phyloP scores from a whole-genome alignment of 2,113 vertebrate genomes.

The Thamnophis sirtalis region DNA sequence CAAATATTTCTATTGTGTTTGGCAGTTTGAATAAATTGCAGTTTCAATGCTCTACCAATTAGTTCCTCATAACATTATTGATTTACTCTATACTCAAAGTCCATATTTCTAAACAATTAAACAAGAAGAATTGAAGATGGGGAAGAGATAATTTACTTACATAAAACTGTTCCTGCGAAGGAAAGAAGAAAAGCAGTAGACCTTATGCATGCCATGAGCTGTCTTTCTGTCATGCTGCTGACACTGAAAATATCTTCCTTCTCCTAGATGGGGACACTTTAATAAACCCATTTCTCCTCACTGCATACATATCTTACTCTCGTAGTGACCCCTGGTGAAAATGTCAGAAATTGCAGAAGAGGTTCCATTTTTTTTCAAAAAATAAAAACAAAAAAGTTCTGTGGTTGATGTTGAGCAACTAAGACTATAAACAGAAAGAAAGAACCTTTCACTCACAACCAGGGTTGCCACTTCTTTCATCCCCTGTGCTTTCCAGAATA shows the following conservation, averaged over 20 bases:
- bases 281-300: neutral
- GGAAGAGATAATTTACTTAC: neutral
- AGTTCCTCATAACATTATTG: neutral
- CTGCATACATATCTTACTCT: neutral
- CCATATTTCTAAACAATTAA: neutral
- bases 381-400: neutral
- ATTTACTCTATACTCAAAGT: neutral
- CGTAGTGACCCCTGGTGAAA: neutral
- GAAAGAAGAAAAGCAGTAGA: neutral
- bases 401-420: neutral
- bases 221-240: neutral
- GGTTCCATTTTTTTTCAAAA: accelerated
- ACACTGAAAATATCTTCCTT: neutral
- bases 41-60: neutral
- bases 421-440: neutral
- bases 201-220: neutral
- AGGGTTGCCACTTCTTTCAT: neutral
- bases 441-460: neutral
- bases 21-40: neutral
- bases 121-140: neutral
- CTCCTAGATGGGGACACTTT: neutral
- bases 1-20: neutral
- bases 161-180: neutral
- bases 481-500: neutral
- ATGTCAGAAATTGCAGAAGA: neutral